A percentile compares a stretch with the other conserved stretches of the same genome.
Evolutionary conservation across 2,113 vertebrate species (phyloP).

Genomic region (Probosciger aterrimus): DNA sequence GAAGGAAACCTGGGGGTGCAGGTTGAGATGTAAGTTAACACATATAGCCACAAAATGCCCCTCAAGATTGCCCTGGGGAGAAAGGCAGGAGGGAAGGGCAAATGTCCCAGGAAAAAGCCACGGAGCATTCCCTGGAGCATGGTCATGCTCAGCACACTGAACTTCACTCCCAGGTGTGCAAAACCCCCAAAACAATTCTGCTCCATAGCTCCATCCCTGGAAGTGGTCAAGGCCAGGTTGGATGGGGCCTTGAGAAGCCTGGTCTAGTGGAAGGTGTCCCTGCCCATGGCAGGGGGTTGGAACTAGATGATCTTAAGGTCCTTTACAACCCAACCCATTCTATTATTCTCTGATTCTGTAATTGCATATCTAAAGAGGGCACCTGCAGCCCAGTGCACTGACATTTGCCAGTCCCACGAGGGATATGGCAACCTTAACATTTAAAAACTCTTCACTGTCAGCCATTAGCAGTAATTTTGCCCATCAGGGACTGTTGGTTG

Average conservation of each 20-base stretch:
- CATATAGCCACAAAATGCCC: rapidly evolving
- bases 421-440: not conserved
- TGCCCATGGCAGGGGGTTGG: not conserved
- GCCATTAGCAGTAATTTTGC: not conserved
- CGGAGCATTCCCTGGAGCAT: rapidly evolving
- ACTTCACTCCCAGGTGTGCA: not conserved
- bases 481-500: not conserved
- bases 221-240: not conserved
- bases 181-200: not conserved
- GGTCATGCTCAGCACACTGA: rapidly evolving
- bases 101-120: not conserved
- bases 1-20: constrained; percentile 79
- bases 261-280: not conserved
- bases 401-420: not conserved
- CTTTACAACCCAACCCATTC: not conserved
- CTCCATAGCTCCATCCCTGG: not conserved
- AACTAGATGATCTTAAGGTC: not conserved
- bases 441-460: not conserved
- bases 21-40: not conserved
- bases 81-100: not conserved
- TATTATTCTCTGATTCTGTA: not conserved
- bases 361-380: rapidly evolving
- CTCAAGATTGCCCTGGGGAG: rapidly evolving
- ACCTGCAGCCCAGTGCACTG: not conserved
- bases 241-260: not conserved